Conservation (phyloP, 1,140 invertebrate genomes). For the Drosophila gunungcola region DNA sequence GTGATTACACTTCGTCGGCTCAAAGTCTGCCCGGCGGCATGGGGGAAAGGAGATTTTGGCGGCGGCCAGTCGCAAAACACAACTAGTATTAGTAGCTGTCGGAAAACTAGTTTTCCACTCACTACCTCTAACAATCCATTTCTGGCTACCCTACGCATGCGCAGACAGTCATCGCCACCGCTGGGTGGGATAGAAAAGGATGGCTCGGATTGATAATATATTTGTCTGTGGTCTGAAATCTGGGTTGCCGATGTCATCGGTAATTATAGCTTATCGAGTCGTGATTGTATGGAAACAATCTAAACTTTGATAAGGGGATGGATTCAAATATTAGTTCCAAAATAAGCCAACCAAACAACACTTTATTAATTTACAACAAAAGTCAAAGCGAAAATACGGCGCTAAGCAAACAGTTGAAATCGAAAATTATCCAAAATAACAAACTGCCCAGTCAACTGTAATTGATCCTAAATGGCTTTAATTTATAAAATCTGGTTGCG, state of each 20-base stretch:
- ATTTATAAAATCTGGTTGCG: too few relatives aligned
- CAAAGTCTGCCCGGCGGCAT: conserved; percentile 39
- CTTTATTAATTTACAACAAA: too few relatives aligned
- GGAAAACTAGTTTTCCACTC: conserved; percentile 63
- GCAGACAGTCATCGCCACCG: conserved; percentile 38
- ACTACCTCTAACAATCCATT: conserved; percentile 21
- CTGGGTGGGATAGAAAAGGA: conserved; percentile 24
- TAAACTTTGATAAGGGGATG: neutral
- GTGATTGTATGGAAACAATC: conserved; percentile 1
- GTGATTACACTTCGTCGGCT: conserved; percentile 42
- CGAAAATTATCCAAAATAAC: too few relatives aligned
- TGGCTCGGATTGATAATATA: conserved; percentile 37
- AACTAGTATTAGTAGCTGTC: conserved; percentile 48
- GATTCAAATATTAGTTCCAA: too few relatives aligned
- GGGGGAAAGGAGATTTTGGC: conserved; percentile 31
- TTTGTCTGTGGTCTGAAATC: conserved; percentile 44
- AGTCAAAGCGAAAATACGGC: too few relatives aligned
- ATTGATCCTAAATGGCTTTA: neutral
- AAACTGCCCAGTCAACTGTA: neutral
- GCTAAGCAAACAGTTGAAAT: too few relatives aligned
- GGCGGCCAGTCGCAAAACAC: conserved; percentile 24
- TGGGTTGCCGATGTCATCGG: conserved; percentile 50
- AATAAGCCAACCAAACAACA: too few relatives aligned
- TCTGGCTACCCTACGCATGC: conserved; percentile 64
- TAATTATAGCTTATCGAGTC: conserved; percentile 12